Percentiles rank a stretch among this genome's conserved stretches.
Conservation (phyloP, 1,140 invertebrate species). For the Chironomus tepperi region DNA sequence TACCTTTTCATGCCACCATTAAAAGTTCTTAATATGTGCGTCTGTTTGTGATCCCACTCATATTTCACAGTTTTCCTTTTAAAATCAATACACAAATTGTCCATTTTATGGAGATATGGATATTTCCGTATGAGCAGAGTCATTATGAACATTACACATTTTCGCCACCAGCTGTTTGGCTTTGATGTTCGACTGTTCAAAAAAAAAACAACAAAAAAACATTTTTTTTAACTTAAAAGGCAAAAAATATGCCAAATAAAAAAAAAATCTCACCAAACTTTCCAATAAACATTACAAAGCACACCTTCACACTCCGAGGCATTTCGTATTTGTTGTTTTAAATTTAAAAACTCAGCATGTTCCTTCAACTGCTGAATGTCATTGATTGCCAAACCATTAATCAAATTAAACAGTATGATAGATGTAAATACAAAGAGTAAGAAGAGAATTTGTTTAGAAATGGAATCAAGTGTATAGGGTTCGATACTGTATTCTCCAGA, state of each 20-base stretch:
- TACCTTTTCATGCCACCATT: neutral
- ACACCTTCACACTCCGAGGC: neutral
- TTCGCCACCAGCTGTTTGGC: neutral
- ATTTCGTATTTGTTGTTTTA: slow-evolving; percentile 20
- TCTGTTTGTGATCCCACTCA: neutral
- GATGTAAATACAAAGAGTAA: neutral
- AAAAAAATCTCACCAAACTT: neutral
- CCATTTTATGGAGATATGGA: slow-evolving; percentile 11
- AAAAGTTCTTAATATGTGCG: neutral
- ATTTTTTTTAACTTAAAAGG: neutral
- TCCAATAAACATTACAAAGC: slow-evolving; percentile 16
- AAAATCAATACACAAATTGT: slow-evolving; percentile 17
- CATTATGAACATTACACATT: neutral
- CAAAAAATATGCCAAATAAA: neutral
- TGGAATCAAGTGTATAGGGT: neutral
- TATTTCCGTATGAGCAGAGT: neutral
- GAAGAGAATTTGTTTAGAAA: neutral
- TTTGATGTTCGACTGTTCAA: neutral
- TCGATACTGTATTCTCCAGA: neutral
- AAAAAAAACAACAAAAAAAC: neutral
- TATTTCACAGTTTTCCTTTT: neutral
- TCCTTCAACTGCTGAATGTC: neutral
- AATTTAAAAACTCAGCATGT: neutral
- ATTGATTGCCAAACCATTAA: slow-evolving; percentile 12
- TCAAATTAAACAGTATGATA: neutral